A percentile compares a stretch with the other conserved stretches of the same genome.
These are phyloP conservation scores for Bruchidius siliquastri DNA, from an alignment of 2,888 invertebrate species.

Conservation along the genomic window DNA sequence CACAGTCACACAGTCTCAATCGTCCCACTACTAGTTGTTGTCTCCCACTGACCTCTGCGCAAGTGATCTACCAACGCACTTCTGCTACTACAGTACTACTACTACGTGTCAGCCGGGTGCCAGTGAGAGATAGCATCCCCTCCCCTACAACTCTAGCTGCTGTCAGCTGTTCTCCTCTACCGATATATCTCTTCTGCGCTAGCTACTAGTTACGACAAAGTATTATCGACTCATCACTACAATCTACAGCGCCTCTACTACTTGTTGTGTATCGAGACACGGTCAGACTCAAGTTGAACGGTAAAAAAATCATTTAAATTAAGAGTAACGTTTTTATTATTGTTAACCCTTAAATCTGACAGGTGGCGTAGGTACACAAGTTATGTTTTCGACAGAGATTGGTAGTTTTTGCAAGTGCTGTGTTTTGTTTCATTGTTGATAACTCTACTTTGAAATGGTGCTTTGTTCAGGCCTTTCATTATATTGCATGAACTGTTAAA, in stretches of 20 bases:
- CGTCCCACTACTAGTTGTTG: slow-evolving; percentile 20
- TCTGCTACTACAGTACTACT: slow-evolving; percentile 29
- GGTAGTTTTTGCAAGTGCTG: not conserved
- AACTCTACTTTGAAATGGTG: too few species aligned
- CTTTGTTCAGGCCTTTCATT: too few species aligned
- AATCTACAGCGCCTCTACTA: slow-evolving; percentile 38
- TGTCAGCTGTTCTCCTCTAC: not conserved
- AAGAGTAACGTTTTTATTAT: slow-evolving; percentile 14
- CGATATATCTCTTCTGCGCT: slow-evolving; percentile 15
- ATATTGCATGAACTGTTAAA: too few species aligned
- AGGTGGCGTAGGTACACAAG: not conserved
- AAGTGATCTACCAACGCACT: slow-evolving; percentile 11
- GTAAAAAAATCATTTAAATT: slow-evolving; percentile 33
- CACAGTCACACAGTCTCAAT: slow-evolving; percentile 12
- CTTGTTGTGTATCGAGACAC: slow-evolving; percentile 33
- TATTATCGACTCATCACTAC: slow-evolving; percentile 24
- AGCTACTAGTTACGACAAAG: slow-evolving; percentile 18
- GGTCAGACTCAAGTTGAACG: slow-evolving; percentile 38
- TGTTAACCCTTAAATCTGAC: slow-evolving; percentile 4
- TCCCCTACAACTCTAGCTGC: slow-evolving; percentile 14
- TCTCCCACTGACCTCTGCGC: slow-evolving; percentile 28
- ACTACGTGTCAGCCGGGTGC: slow-evolving; percentile 40
- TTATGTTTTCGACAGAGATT: not conserved
- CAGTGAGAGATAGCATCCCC: slow-evolving; percentile 45
- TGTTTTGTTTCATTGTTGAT: not conserved